Evolutionary conservation across 2,113 vertebrate genomes (phyloP), one percentile per base, ranked within the genome.

Genomic region (Megaleporinus macrocephalus): DNA sequence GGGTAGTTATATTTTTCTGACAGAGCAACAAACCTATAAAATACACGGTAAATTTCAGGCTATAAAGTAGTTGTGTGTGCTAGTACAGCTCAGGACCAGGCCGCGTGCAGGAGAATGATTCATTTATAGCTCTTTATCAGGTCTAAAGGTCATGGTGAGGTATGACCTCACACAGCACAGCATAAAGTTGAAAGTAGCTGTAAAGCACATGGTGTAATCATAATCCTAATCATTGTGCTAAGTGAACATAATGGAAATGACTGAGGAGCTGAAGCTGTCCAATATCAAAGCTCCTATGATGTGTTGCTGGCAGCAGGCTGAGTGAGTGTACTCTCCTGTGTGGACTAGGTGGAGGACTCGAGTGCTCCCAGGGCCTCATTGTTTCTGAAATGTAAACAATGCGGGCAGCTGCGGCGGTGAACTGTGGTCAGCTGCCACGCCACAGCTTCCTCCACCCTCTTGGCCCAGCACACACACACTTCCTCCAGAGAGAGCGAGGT

Each of bases 321-420:
- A 57, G 71, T 33, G 27, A 78, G 36, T 20, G 61, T 68, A 33
- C n/a, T 47, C 14, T 53, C 66, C 47, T 44, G 59, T 61, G 66
- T 76, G 22, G 73, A 61, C 27, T 76, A 63, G 82, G 78, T 78
- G 53, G 74, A 74, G 78, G 55, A 53, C 53, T 18, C 2, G 11
- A 77, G 41, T 76, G 55, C 80, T 90, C 86, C 76, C 84, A 84
- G 63, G 78, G 65, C 81, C 88, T 90, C 90, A 93, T 94, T 94
- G 92, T 94, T 93, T 86, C 82, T 75, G 84, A 62, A 93, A 89
- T 83, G 85, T 92, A 94, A 94, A 95, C 93, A 94, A 72, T 87
- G 12, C 76, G 55, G 76, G 78, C 90, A 92, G 91, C 91, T 93
- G 90, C 87, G 83, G 57, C 75, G 79, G 68, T 87, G 83, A 85